Evolutionary conservation across 2,797 vertebrate genomes (phyloP).

Genomic region (Aeoliscus strigatus): DNA sequence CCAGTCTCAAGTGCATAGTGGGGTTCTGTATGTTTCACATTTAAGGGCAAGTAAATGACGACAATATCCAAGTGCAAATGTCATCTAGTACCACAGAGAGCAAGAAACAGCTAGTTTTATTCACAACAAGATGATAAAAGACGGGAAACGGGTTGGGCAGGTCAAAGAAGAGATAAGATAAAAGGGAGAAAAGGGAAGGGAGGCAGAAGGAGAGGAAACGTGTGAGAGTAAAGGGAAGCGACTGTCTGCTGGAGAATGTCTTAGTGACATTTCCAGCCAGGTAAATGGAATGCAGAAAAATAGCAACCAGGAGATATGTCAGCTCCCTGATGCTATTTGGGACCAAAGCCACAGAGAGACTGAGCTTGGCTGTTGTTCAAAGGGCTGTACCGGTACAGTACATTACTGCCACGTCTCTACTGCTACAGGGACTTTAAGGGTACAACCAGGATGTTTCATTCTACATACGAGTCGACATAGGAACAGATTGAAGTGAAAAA

Average conservation of each 20-base stretch:
- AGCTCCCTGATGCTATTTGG: constrained; percentile 30
- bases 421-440: constrained; percentile 18
- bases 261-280: constrained; percentile 51
- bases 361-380: constrained; percentile 40
- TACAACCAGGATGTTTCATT: constrained; percentile 26
- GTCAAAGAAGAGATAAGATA: constrained; percentile 1
- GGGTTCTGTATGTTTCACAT: constrained; percentile 46
- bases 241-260: constrained; percentile 20
- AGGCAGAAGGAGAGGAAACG: neutral
- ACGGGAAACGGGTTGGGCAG: constrained; percentile 21
- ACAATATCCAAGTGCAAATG: constrained; percentile 67
- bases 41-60: constrained; percentile 55
- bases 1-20: constrained; percentile 37
- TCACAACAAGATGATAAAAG: constrained; percentile 36
- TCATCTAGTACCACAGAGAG: constrained; percentile 51
- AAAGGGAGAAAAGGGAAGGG: neutral
- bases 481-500: no score
- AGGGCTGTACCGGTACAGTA: no score
- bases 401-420: constrained; percentile 32
- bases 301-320: constrained; percentile 32
- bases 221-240: constrained; percentile 25
- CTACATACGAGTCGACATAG: constrained; percentile 27
- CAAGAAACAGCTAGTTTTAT: constrained; percentile 39
- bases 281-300: constrained; percentile 51
- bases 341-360: no score